Evolutionary conservation across 2,797 vertebrate genomes (phyloP), one percentile per base, ranked within the genome.

Genomic region (Otus scops): DNA sequence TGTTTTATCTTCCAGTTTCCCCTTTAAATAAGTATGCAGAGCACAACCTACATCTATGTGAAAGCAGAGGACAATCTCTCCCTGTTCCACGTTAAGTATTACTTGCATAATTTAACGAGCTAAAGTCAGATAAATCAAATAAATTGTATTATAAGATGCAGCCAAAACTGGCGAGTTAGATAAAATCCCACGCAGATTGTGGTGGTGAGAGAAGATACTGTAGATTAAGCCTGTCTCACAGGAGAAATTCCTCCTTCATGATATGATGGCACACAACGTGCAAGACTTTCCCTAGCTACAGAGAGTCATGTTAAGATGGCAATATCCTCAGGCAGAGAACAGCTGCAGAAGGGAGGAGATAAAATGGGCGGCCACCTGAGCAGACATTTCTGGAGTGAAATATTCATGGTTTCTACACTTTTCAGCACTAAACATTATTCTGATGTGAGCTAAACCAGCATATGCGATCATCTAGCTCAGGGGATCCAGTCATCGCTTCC

Each of bases 281-380:
- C 7, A 38, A 41, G 64, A 21, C 18, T 36, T 38, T 12, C 48
- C 8, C 17, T 3, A 91, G 63, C 54, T 51, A 7, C 1, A 0
- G 54, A 20, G 34, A 56, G 6, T 8, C 18, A 26, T 0, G 0
- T 11, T 47, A 39, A 21, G 34, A 26, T 22, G 28, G 57, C 28
- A 39, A 75, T 7, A 48, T 12, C 79, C 47, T 47, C 20, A 36
- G 32, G 61, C 65, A 78, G 60, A 38, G 34, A 57, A 56, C 59
- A 47, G 61, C 73, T 79, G 81, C 32, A 51, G 20, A 38, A 47
- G 14, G 64, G 74, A 85, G 54, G 68, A 65, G 61, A 36, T 26
- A 43, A 53, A 85, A 50, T 2, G 15, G 64, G 45, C 7, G 2
- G 54, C 30, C 76, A 90, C 74, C 83, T 32, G 30, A 57, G 53